Base-by-base conservation (phyloP, 1,140 invertebrate genomes). In the Gerris buenoi region DNA sequence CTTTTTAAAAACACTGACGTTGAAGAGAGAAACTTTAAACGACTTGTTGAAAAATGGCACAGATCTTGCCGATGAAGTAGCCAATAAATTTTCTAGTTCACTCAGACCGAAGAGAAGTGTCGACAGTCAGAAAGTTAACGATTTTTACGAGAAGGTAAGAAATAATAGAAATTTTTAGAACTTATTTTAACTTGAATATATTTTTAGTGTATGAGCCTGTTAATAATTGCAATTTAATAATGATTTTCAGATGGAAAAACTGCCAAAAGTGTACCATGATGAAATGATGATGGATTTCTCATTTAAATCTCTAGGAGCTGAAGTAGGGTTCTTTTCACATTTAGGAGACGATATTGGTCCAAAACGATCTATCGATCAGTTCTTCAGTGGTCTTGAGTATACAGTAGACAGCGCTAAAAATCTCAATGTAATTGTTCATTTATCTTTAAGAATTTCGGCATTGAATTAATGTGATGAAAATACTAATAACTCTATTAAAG, bases 261-360 rank as follows among this genome's bases (percentile, higher is more conserved):
- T 10, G 18, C 33, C 33, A 46, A 46, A 69, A 25, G 84, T 87
- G 68, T 81, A 82, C 25, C 80, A 85, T 59, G 68, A 88, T 1
- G 84, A 88, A 15, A 10, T 60, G 5, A 10, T 60, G 65, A 69
- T 90, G 2, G 89, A 91, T 72, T 60, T 90, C 0, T 87, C 86
- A 2, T n/a, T 90, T 0, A 89, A 88, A 71, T 67, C 89, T 0
- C 90, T 90, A 71, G 89, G 88, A 2, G 83, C 86, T 0, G 88
- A 91, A 73, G 72, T 89, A 1, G 78, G 83, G 0, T 90, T 88
- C 76, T 71, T 88, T 0, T 87, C 82, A 63, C 78, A 87, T 1
- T 79, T 85, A 59, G 79, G 80, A 59, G 75, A 27, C 26, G 25
- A 64, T 63, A 14, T 22, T 15, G 27, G 60, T 15, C 58, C 58